Base-by-base conservation (phyloP, 2,888 invertebrate species). In the Pedicia rivosa region DNA sequence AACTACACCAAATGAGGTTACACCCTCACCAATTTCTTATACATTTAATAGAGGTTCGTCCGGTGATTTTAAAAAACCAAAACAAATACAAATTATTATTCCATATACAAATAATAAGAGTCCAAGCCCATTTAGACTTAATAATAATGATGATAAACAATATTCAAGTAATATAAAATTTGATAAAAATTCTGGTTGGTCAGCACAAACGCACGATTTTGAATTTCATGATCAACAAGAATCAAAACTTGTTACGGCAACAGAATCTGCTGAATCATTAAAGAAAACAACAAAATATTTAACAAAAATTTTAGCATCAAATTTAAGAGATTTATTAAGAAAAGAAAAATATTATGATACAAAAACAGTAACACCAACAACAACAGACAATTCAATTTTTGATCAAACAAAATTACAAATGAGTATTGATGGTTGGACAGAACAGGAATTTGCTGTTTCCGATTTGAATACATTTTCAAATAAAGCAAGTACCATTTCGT, bases 351-450 rank as follows among this genome's bases (percentile, higher is more conserved):
- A 58, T 32, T n/a, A n/a, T n/a, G n/a, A n/a, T n/a, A n/a, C n/a
- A n/a, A n/a, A n/a, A n/a, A n/a, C n/a, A 36, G 36, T 30, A 16
- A 44, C 35, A 31, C 33, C 35, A 15, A 29, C 42, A 7, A 35
- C 35, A 7, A 43, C 39, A 22, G 50, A 62, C 41, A 69, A 69
- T 44, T 67, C 66, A 20, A 67, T 73, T 0, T 77, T 80, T 47
- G 82, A 84, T 51, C 69, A 82, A 10, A 68, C 73, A 10, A 72
- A 74, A 50, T 60, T 86, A 25, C 84, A 84, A 52, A 79, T 81
- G 46, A 83, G 79, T 46, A 86, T 86, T 39, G 82, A 86, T 48
- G 77, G 78, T 43, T 86, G 86, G 86, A 86, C 84, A 1, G 76
- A 75, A 47, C 76, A 78, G 59, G 76, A 77, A 47, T 81, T 70